These are phyloP conservation scores for Nasua narica DNA, from an alignment of 2,797 vertebrate species.

Conservation along the genomic window DNA sequence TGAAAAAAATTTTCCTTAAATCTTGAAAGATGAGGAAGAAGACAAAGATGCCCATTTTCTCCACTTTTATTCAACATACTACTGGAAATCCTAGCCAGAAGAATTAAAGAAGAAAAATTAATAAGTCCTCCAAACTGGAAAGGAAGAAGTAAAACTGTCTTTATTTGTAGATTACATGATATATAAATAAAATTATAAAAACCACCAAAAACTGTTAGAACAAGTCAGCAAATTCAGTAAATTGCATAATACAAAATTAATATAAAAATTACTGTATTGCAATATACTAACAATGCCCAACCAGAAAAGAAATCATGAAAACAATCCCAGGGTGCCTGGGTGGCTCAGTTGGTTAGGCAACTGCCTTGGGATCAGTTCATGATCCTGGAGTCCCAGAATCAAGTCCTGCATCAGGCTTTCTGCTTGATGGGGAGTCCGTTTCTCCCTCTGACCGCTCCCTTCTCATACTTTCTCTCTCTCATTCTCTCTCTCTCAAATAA, in stretches of 20 bases:
- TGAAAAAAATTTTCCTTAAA: not conserved
- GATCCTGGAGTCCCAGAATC: too few species aligned
- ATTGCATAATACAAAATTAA: not conserved
- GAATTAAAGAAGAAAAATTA: not conserved
- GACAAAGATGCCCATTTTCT: not conserved
- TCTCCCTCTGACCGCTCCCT: too few species aligned
- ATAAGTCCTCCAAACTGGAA: not conserved
- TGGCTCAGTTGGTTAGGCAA: too few species aligned
- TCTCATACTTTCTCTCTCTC: too few species aligned
- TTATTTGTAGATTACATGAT: not conserved
- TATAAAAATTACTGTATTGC: not conserved
- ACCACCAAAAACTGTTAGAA: not conserved
- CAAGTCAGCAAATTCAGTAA: not conserved
- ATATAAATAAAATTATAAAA: not conserved
- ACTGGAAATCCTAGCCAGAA: not conserved
- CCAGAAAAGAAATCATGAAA: not conserved
- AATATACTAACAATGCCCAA: not conserved
- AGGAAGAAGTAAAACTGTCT: not conserved
- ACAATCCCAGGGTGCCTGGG: too few species aligned
- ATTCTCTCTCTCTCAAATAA: too few species aligned
- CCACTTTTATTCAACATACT: not conserved
- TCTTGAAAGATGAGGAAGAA: not conserved
- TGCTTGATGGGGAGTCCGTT: too few species aligned
- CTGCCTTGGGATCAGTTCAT: too few species aligned
- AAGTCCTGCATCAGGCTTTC: too few species aligned